Evolutionary conservation across 2,113 vertebrate genomes (phyloP).

Genomic region (Ondatra zibethicus): DNA sequence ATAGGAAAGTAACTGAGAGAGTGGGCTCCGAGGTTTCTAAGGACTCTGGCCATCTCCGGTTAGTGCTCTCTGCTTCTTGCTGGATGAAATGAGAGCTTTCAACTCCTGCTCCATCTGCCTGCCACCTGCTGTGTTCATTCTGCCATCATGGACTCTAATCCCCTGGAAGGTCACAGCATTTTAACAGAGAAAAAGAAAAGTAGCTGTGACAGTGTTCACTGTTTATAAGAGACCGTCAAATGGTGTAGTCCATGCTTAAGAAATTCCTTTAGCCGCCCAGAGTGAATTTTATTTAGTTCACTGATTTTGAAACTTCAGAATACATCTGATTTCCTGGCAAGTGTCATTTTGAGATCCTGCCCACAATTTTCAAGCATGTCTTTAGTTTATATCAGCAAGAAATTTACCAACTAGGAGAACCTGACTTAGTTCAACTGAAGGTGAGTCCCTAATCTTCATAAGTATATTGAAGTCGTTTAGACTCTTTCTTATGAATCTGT

Average conservation of each 20-base stretch:
- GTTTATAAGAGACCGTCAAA: not conserved
- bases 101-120: not conserved
- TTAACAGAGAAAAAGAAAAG: not conserved
- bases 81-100: not conserved
- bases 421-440: conserved; percentile 21
- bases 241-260: not conserved
- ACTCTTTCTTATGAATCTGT: not conserved
- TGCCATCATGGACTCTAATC: not conserved
- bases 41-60: not conserved
- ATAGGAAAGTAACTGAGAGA: not conserved
- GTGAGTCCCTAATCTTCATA: not conserved
- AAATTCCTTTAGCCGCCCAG: not conserved
- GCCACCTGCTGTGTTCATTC: not conserved
- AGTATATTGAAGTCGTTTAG: not conserved
- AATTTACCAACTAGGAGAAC: not conserved
- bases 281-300: not conserved
- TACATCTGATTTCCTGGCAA: not conserved
- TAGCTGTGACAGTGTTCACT: not conserved
- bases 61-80: not conserved
- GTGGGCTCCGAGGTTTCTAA: not conserved
- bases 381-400: not conserved
- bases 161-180: not conserved
- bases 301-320: not conserved
- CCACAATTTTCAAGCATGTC: not conserved
- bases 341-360: not conserved